Percentiles rank a stretch among this genome's conserved stretches.
These are phyloP conservation scores for Gopherus evgoodei DNA, from an alignment of 2,113 vertebrate species.

Conservation along the genomic window DNA sequence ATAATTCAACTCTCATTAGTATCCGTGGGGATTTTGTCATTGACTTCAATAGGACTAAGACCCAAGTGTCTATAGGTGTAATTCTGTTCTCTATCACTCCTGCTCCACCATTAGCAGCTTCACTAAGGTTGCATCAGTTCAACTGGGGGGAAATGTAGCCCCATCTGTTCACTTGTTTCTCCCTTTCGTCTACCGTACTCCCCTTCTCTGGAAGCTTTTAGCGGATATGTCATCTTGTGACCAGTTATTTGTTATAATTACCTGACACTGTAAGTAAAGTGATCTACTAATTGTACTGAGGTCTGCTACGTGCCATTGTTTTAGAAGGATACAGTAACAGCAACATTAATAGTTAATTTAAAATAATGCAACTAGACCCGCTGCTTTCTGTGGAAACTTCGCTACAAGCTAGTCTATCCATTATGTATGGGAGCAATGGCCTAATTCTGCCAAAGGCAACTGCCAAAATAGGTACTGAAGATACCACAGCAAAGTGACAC, in stretches of 20 bases:
- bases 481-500: background rate
- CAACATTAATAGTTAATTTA: slow-evolving; percentile 68
- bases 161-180: background rate
- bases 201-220: background rate
- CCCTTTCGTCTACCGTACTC: background rate
- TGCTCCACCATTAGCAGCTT: rapidly evolving
- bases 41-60: background rate
- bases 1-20: background rate
- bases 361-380: slow-evolving; percentile 5
- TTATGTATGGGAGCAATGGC: slow-evolving; percentile 59
- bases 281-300: rapidly evolving
- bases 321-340: slow-evolving; percentile 33
- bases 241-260: background rate
- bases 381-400: slow-evolving; percentile 23
- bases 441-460: background rate
- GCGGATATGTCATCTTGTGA: background rate
- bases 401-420: slow-evolving; percentile 9
- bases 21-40: background rate
- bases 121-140: rapidly evolving
- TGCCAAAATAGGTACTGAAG: background rate
- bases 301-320: background rate
- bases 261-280: background rate
- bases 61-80: background rate
- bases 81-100: background rate
- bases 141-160: background rate